These are phyloP conservation scores for Halictus rubicundus DNA, from an alignment of 1,140 invertebrate species.

Conservation along the genomic window DNA sequence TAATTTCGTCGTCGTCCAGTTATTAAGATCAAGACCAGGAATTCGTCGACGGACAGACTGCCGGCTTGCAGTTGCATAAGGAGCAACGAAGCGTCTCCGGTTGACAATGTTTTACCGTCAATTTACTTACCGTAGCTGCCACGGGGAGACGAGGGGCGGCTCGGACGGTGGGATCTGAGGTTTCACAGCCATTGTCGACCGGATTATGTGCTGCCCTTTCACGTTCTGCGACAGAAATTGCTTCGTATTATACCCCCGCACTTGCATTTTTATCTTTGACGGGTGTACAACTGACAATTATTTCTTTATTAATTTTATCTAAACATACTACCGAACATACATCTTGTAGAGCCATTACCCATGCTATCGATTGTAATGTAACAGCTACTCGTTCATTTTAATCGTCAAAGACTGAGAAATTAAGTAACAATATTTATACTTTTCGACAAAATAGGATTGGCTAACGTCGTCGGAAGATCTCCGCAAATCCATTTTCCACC, in stretches of 20 bases:
- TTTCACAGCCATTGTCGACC: slow-evolving; percentile 71
- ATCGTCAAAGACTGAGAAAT: too few species aligned
- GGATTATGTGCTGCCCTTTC: slow-evolving; percentile 59
- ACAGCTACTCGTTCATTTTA: too few species aligned
- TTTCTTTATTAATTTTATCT: too few species aligned
- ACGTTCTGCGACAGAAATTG: slow-evolving; percentile 69
- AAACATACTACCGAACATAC: too few species aligned
- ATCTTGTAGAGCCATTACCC: too few species aligned
- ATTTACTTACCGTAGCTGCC: slow-evolving; percentile 74
- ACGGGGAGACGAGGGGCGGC: slow-evolving; percentile 69
- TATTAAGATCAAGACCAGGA: slow-evolving; percentile 35
- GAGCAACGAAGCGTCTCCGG: slow-evolving; percentile 36
- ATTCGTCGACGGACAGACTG: slow-evolving; percentile 3
- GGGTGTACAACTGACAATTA: too few species aligned
- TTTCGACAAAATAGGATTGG: too few species aligned
- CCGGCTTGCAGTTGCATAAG: slow-evolving; percentile 27
- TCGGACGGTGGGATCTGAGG: slow-evolving; percentile 60
- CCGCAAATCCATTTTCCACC: too few species aligned
- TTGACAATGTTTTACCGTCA: slow-evolving; percentile 47
- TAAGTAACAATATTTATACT: too few species aligned
- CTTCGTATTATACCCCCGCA: background rate
- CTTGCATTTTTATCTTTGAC: too few species aligned
- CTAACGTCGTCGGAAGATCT: too few species aligned
- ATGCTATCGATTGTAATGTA: too few species aligned
- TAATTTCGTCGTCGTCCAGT: slow-evolving; percentile 42